A percentile compares a stretch with the other conserved stretches of the same genome.
These are phyloP conservation scores for Chrysogorgia sp. DNA, from an alignment of 92 coral and sea anemone genomes.

Conservation along the genomic window DNA sequence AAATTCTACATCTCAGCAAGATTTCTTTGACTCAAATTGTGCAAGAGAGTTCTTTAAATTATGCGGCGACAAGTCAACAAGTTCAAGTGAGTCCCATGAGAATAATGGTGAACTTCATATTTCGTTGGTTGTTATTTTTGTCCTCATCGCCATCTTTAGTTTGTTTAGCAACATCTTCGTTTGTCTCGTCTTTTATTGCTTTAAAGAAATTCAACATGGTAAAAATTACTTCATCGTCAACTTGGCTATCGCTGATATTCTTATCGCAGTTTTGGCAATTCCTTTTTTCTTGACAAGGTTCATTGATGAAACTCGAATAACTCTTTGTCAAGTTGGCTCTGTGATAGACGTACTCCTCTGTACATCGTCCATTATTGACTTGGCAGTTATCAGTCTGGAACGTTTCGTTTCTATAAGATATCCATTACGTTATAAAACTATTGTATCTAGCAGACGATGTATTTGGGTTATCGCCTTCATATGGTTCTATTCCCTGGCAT, in stretches of 20 bases:
- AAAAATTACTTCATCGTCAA: slow-evolving; percentile 90
- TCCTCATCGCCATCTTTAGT: slow-evolving; percentile 69
- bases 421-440: slow-evolving; percentile 73
- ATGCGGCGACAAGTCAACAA: slow-evolving; percentile 19
- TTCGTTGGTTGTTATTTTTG: slow-evolving; percentile 56
- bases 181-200: slow-evolving; percentile 74
- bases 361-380: slow-evolving; percentile 78
- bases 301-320: slow-evolving; percentile 32
- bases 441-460: slow-evolving; percentile 74
- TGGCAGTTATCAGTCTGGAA: slow-evolving; percentile 81
- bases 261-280: slow-evolving; percentile 66
- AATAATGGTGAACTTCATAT: slow-evolving; percentile 6
- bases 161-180: slow-evolving; percentile 73
- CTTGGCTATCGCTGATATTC: slow-evolving; percentile 77
- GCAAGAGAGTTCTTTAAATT: neutral
- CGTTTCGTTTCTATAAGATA: slow-evolving; percentile 85
- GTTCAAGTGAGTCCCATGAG: neutral
- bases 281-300: slow-evolving; percentile 67
- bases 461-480: slow-evolving; percentile 56
- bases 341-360: slow-evolving; percentile 84
- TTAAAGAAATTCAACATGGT: slow-evolving; percentile 75
- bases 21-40: neutral
- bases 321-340: slow-evolving; percentile 65
- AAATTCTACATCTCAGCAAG: neutral
- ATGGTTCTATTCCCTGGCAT: slow-evolving; percentile 74